Base-by-base conservation (phyloP, 2,797 vertebrate genomes). In the Pseudomugil gertrudae region DNA sequence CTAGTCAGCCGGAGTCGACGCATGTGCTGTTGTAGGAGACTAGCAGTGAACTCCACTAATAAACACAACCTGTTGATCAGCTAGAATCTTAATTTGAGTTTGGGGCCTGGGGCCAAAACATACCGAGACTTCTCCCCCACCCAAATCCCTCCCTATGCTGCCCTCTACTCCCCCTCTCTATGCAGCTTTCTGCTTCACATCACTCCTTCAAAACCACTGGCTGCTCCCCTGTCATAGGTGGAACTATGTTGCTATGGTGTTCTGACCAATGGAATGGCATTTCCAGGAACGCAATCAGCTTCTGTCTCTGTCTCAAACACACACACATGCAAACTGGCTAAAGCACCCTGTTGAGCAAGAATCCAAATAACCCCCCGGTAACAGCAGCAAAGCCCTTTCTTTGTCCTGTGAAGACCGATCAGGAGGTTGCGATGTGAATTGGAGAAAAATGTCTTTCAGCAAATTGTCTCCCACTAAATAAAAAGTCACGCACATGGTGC, bases 231-330 rank as follows among this genome's bases (percentile, higher is more conserved):
- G 88, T 91, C 85, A 92, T 93, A 91, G 90, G 90, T 91, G 90
- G 92, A 89, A 88, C 84, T 81, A 80, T 90, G 92, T 93, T 93
- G 92, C 92, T 86, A 92, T 88, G 90, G 86, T 79, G 81, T 62
- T 78, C 65, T 81, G 83, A 80, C 92, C 90, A 92, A 92, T 92
- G 87, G 88, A 89, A 87, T 79, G 83, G 76, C 72, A 81, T 85
- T 89, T 87, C 67, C 62, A 75, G 77, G 72, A 76, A 80, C 50
- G 65, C 71, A 79, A 79, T 61, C 61, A 47, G 83, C 79, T 78
- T 85, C 81, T 32, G 52, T 72, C 80, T 84, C 63, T 30, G 57
- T 61, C 40, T 62, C 35, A 45, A 61, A 61, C 59, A 10, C 74
- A 47, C 26, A 58, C 57, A 69, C 61, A 62, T 67, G 33, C 71